These are phyloP conservation scores for Grus americana DNA, from an alignment of 2,113 vertebrate genomes.

Conservation along the genomic window DNA sequence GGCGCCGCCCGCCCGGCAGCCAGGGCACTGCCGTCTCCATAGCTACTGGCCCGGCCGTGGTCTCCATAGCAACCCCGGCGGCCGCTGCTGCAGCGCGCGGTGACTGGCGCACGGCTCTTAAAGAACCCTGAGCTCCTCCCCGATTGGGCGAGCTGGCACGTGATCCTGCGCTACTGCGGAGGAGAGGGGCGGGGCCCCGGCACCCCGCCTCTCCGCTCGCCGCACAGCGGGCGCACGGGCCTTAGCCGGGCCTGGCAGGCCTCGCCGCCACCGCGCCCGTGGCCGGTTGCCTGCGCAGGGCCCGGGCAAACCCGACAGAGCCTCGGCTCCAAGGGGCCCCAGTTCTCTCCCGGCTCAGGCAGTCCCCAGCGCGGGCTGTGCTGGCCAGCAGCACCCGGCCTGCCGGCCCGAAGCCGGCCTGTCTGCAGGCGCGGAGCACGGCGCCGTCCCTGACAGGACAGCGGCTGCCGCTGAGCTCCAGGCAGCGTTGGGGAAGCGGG, in stretches of 20 bases:
- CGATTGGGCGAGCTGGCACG: slow-evolving; percentile 73
- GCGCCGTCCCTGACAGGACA: neutral
- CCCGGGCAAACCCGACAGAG: neutral
- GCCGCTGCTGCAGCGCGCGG: slow-evolving; percentile 33
- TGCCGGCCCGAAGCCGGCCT: neutral
- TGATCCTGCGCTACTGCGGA: neutral
- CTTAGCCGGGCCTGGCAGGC: no score
- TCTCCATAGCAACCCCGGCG: slow-evolving; percentile 91
- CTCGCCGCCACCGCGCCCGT: no score
- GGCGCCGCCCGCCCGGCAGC: slow-evolving; percentile 36
- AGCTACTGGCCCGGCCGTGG: slow-evolving; percentile 81
- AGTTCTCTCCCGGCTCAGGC: neutral
- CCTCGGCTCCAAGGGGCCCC: no score
- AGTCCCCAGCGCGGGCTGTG: neutral
- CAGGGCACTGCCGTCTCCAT: slow-evolving; percentile 79
- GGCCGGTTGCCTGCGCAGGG: no score
- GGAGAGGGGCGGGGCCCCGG: neutral
- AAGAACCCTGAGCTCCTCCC: slow-evolving; percentile 23
- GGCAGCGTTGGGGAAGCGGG: neutral
- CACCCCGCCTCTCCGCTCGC: no score
- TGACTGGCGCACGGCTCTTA: slow-evolving; percentile 68
- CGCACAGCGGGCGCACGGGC: neutral
- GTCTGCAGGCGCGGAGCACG: no score
- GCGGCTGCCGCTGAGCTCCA: neutral
- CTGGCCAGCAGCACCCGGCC: neutral